Evolutionary conservation across 2,797 vertebrate species (phyloP).

Genomic region (Enteromius treurensis): DNA sequence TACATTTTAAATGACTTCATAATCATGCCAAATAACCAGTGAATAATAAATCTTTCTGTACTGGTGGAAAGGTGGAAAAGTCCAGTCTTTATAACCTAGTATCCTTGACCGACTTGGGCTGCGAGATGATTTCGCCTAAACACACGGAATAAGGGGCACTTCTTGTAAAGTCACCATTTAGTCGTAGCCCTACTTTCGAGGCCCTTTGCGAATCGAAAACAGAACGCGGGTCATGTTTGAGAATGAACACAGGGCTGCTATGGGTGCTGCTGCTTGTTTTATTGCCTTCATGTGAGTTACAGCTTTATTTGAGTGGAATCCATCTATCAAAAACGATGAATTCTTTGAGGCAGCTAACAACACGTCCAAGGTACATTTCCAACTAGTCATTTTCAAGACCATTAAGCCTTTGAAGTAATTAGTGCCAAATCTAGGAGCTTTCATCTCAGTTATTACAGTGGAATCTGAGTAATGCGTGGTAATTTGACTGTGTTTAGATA

Average conservation of each 20-base stretch:
- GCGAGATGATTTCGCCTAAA: neutral
- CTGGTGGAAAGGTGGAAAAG: neutral
- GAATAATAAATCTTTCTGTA: conserved; percentile 38
- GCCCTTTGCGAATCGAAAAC: conserved; percentile 9
- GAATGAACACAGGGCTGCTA: conserved; percentile 13
- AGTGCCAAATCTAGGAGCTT: conserved; percentile 77
- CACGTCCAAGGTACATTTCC: conserved; percentile 92
- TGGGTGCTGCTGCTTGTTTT: conserved; percentile 8
- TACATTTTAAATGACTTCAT: conserved; percentile 63
- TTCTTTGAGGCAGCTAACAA: conserved; percentile 88
- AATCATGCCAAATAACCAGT: conserved; percentile 59
- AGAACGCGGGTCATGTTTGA: neutral
- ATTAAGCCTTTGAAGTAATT: conserved; percentile 90
- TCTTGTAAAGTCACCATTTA: conserved; percentile 38
- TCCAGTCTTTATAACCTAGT: neutral
- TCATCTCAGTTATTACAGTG: conserved; percentile 80
- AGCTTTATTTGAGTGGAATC: conserved; percentile 57
- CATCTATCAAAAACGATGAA: conserved; percentile 87
- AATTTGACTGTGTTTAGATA: conserved; percentile 89
- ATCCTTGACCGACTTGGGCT: neutral
- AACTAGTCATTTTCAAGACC: conserved; percentile 90
- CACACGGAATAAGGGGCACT: conserved; percentile 8
- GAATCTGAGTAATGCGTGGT: conserved; percentile 89
- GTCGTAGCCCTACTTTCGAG: conserved; percentile 4
- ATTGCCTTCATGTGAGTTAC: conserved; percentile 21